A percentile compares a stretch with the other conserved stretches of the same genome.
Evolutionary conservation across 2,113 vertebrate genomes (phyloP).

Genomic region (Pelecanus crispus): DNA sequence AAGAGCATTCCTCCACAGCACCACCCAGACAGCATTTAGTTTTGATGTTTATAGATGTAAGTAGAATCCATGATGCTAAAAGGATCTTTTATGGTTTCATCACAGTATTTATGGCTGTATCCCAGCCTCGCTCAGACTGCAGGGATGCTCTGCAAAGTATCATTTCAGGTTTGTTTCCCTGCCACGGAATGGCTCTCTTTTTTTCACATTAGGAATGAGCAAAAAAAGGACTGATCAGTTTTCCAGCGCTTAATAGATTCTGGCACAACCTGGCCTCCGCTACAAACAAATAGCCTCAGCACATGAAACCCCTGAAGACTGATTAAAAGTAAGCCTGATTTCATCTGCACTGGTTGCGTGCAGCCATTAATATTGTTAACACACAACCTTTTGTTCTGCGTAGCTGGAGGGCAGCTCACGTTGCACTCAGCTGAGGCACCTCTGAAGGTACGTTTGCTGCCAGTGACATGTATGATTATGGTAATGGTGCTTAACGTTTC

Average conservation of each 20-base stretch:
- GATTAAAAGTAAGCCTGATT: slow-evolving; percentile 52
- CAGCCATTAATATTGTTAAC: slow-evolving; percentile 51
- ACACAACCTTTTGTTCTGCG: slow-evolving; percentile 39
- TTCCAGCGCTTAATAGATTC: slow-evolving; percentile 6
- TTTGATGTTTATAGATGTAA: not conserved
- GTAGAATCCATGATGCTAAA: not conserved
- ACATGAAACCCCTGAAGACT: slow-evolving; percentile 22
- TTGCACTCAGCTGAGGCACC: not conserved
- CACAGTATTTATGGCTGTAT: not conserved
- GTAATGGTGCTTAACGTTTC: not conserved
- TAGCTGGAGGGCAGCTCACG: slow-evolving; percentile 50
- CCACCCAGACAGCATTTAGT: not conserved
- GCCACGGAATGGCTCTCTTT: not conserved
- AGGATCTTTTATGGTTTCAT: not conserved
- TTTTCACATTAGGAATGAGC: not conserved
- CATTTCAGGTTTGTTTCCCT: not conserved
- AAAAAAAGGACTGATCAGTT: not conserved
- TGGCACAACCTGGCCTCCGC: slow-evolving; percentile 27
- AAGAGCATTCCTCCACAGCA: not conserved
- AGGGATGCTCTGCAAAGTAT: not conserved
- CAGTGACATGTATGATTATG: slow-evolving; percentile 16
- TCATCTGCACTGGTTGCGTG: slow-evolving; percentile 20
- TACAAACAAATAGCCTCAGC: slow-evolving; percentile 41
- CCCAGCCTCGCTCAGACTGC: not conserved
- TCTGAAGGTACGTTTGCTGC: not conserved